Evolutionary conservation across 2,113 vertebrate species (phyloP).

Genomic region (Aix galericulata): DNA sequence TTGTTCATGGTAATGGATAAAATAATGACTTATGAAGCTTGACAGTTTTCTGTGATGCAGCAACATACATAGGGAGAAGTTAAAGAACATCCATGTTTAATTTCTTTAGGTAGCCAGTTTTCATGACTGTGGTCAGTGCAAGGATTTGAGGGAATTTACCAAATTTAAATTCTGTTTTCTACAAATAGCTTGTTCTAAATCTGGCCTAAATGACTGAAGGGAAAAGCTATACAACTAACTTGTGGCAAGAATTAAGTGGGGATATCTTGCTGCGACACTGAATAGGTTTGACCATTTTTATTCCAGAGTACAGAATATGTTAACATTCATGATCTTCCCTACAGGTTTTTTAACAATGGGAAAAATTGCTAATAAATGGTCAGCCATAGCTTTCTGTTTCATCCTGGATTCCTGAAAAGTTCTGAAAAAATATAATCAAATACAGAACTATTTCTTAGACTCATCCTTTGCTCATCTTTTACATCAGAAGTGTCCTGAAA

Average conservation of each 20-base stretch:
- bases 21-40: background rate
- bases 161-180: background rate
- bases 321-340: background rate
- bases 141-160: background rate
- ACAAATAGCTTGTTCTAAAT: background rate
- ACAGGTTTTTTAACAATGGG: background rate
- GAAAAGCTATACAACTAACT: background rate
- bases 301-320: background rate
- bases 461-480: background rate
- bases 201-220: background rate
- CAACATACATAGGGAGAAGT: background rate
- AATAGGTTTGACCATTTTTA: rapidly evolving
- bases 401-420: background rate
- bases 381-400: background rate
- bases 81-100: background rate
- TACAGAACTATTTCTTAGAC: background rate
- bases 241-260: background rate
- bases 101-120: background rate
- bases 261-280: background rate
- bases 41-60: background rate
- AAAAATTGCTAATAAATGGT: background rate
- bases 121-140: background rate
- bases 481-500: background rate
- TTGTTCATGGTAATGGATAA: background rate
- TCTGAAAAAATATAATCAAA: background rate